These are phyloP conservation scores for Colletes gigas DNA, from an alignment of 1,140 invertebrate genomes.

Conservation along the genomic window DNA sequence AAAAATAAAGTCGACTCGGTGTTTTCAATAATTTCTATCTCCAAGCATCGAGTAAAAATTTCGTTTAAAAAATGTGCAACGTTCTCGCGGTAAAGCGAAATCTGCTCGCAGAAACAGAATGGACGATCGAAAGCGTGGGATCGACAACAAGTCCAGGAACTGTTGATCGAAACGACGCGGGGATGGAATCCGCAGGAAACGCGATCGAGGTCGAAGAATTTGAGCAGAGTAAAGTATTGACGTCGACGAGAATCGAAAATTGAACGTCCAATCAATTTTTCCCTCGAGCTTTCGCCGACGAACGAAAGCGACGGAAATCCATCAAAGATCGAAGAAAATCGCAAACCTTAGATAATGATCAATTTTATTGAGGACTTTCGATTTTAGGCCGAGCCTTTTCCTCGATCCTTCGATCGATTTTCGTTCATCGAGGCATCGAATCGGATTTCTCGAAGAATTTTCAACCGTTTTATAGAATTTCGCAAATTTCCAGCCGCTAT, in stretches of 20 bases:
- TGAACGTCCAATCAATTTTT: background rate
- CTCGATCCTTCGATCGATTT: background rate
- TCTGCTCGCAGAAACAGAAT: background rate
- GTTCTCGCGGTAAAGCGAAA: too few relatives aligned
- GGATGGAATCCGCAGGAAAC: background rate
- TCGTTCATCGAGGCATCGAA: background rate
- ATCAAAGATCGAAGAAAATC: background rate
- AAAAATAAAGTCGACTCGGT: too few relatives aligned
- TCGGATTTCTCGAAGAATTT: background rate
- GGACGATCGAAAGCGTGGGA: background rate
- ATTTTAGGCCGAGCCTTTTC: background rate
- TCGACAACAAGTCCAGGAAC: background rate
- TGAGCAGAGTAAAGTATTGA: too few relatives aligned
- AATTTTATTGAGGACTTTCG: background rate
- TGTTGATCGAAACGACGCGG: background rate
- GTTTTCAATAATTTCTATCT: too few relatives aligned
- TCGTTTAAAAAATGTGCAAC: too few relatives aligned
- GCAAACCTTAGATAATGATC: background rate
- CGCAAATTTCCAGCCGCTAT: background rate
- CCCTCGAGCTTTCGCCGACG: background rate
- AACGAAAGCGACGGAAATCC: background rate
- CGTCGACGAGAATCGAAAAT: too few relatives aligned
- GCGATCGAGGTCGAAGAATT: background rate
- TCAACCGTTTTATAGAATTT: background rate
- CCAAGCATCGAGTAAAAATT: too few relatives aligned